A percentile compares a stretch with the other conserved stretches of the same genome.
Conservation (phyloP, 1,140 invertebrate genomes). For the Aplysia californica region DNA sequence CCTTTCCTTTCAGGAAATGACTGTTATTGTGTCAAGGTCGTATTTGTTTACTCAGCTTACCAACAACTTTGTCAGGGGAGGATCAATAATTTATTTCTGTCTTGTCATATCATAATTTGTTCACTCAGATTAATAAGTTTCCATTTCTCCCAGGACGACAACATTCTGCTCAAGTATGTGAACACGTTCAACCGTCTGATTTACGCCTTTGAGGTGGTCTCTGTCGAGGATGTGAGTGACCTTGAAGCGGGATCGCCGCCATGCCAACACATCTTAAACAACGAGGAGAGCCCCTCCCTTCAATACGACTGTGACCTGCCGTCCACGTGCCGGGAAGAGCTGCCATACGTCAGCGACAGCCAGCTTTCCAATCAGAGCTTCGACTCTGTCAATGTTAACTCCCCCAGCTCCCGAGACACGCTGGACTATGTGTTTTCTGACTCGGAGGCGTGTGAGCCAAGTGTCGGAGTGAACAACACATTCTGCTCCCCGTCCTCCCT, state of each 20-base stretch:
- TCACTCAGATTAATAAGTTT: no score
- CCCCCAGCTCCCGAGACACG: conserved; percentile 18
- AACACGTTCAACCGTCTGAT: conserved; percentile 70
- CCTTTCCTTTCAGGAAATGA: no score
- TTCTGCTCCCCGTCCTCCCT: no score
- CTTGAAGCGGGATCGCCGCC: neutral
- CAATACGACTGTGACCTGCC: neutral
- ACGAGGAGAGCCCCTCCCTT: neutral
- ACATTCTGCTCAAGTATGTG: conserved; percentile 71
- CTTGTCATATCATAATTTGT: no score
- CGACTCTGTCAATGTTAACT: conserved; percentile 23
- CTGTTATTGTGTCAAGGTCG: no score
- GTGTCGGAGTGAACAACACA: no score
- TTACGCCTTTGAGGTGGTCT: conserved; percentile 61
- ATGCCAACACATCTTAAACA: neutral
- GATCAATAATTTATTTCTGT: no score
- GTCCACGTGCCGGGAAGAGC: neutral
- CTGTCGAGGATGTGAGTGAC: neutral
- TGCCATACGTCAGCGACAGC: neutral
- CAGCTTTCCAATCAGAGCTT: conserved; percentile 24
- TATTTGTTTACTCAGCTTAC: no score
- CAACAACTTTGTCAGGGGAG: no score
- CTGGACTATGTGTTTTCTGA: conserved; percentile 14
- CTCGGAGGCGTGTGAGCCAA: conserved; percentile 9
- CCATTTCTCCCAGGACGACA: conserved; percentile 71